Conservation (phyloP, 1,140 invertebrate genomes). For the Conus betulinus region DNA sequence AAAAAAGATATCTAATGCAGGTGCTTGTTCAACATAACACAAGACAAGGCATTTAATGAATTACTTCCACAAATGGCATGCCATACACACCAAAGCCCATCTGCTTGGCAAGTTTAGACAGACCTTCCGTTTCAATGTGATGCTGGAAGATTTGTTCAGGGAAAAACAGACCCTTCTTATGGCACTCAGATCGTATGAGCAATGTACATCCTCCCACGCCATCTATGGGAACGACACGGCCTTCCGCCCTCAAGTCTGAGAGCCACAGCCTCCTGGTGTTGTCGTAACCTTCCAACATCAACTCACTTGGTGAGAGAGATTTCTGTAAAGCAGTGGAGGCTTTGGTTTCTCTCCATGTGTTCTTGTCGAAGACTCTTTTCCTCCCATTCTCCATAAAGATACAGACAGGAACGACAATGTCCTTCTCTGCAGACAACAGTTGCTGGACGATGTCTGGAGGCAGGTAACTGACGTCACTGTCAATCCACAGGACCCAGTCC, state of each 20-base stretch:
- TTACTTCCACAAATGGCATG: conserved; percentile 68
- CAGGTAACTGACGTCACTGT: conserved; percentile 65
- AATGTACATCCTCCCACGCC: conserved; percentile 71
- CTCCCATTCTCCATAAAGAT: conserved; percentile 43
- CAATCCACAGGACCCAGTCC: conserved; percentile 71
- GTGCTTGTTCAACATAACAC: neutral
- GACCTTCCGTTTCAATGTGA: conserved; percentile 72
- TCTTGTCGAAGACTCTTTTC: conserved; percentile 66
- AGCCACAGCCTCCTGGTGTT: conserved; percentile 61
- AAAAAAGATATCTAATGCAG: no score
- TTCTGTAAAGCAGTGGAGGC: conserved; percentile 57
- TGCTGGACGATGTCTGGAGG: conserved; percentile 67
- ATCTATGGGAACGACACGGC: conserved; percentile 66
- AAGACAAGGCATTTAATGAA: conserved; percentile 48
- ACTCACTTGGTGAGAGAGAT: conserved; percentile 40
- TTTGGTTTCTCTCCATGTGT: conserved; percentile 70
- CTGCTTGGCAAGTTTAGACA: conserved; percentile 67
- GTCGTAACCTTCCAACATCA: conserved; percentile 71
- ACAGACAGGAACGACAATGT: conserved; percentile 65
- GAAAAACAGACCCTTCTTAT: conserved; percentile 67
- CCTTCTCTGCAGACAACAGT: conserved; percentile 62
- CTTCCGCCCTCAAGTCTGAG: conserved; percentile 64
- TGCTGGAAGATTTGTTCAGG: conserved; percentile 63
- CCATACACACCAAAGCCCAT: conserved; percentile 66
- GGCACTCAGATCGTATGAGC: conserved; percentile 60